These are phyloP conservation scores for Oncopeltus fasciatus DNA, from an alignment of 1,140 invertebrate genomes.

Conservation along the genomic window DNA sequence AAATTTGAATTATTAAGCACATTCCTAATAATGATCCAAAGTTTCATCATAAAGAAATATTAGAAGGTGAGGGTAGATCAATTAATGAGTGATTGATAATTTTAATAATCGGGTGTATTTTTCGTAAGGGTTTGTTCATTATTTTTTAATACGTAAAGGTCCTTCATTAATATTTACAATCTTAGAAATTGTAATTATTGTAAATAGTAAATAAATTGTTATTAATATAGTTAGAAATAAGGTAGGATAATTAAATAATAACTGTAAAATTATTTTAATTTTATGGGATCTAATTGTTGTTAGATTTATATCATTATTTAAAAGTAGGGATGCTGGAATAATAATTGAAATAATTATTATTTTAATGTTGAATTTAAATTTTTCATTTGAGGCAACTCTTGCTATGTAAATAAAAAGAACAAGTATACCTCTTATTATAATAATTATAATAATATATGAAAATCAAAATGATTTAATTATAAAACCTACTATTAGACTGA, in stretches of 20 bases:
- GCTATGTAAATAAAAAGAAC: conserved; percentile 41
- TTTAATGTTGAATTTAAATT: conserved; percentile 31
- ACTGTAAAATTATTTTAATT: no score
- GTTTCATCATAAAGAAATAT: conserved; percentile 37
- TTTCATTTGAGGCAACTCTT: conserved; percentile 38
- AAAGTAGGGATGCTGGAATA: no score
- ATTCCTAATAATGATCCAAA: conserved; percentile 41
- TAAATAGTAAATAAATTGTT: conserved; percentile 37
- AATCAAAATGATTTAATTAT: conserved; percentile 32
- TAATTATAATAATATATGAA: conserved; percentile 37
- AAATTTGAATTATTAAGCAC: conserved; percentile 43
- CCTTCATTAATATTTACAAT: conserved; percentile 31
- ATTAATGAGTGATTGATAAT: conserved; percentile 38
- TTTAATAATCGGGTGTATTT: conserved; percentile 32
- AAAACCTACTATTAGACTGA: conserved; percentile 29
- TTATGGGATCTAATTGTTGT: no score
- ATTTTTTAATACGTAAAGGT: conserved; percentile 31
- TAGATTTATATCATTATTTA: no score
- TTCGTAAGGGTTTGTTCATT: conserved; percentile 34
- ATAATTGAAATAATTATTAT: conserved; percentile 24
- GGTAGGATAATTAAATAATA: conserved; percentile 21
- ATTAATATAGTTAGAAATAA: conserved; percentile 27
- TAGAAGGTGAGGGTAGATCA: conserved; percentile 37
- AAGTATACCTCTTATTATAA: conserved; percentile 39
- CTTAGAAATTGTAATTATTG: conserved; percentile 34